Conservation (phyloP, 2,888 invertebrate genomes). For the Rhimphoctona megacephalus region DNA sequence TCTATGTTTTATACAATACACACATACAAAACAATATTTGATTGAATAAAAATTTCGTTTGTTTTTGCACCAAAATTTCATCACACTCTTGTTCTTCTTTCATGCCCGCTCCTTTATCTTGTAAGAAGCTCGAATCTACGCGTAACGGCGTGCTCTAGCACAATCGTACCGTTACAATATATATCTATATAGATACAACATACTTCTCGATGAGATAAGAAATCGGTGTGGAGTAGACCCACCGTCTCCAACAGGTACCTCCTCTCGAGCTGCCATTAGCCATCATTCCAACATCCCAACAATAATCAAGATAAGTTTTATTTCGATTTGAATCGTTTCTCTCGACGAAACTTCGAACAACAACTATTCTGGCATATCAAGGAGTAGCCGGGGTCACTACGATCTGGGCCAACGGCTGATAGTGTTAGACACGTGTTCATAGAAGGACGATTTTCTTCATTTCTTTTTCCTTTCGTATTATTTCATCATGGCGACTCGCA, state of each 20-base stretch:
- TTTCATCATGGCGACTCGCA: conserved; percentile 12
- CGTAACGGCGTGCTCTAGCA: too few relatives aligned
- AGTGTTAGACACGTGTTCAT: conserved; percentile 44
- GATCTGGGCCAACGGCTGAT: neutral
- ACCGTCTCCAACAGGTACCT: neutral
- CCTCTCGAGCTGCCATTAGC: conserved; percentile 69
- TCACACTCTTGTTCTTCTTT: too few relatives aligned
- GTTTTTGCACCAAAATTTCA: too few relatives aligned
- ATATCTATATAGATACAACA: conserved; percentile 63
- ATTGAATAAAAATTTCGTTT: too few relatives aligned
- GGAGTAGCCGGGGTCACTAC: conserved; percentile 4
- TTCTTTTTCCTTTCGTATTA: too few relatives aligned
- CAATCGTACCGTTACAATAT: too few relatives aligned
- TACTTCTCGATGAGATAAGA: conserved; percentile 58
- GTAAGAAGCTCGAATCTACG: too few relatives aligned
- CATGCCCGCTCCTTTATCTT: too few relatives aligned
- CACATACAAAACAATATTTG: too few relatives aligned
- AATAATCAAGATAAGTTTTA: conserved; percentile 1
- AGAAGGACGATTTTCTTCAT: conserved; percentile 66
- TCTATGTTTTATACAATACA: too few relatives aligned
- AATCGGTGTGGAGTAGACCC: neutral
- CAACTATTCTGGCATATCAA: conserved; percentile 2
- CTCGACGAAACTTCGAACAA: neutral
- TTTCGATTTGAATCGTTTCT: conserved; percentile 8
- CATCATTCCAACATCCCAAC: too few relatives aligned